Conservation (phyloP, 2,797 vertebrate species). For the Chelon labrosus region DNA sequence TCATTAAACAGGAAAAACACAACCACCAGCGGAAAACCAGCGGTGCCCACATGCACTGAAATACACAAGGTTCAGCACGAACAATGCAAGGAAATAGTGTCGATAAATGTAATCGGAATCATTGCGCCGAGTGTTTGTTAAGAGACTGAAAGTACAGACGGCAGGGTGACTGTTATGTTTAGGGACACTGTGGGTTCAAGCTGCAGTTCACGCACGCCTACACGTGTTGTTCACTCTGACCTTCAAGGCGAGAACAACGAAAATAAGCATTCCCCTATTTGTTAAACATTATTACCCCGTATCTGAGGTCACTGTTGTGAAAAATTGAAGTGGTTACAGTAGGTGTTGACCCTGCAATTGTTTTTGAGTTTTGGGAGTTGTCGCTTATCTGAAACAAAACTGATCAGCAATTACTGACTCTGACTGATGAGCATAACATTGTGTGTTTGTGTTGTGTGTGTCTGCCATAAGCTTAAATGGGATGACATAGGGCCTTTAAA, state of each 20-base stretch:
- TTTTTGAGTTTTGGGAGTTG: background rate
- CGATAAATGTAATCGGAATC: conserved; percentile 46
- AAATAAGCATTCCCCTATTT: conserved; percentile 9
- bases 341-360: background rate
- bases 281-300: background rate
- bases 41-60: conserved; percentile 22
- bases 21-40: conserved; percentile 2
- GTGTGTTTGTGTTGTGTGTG: too few species aligned
- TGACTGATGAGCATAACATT: background rate
- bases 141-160: conserved; percentile 37
- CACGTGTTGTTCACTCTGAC: conserved; percentile 12
- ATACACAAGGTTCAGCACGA: conserved; percentile 50
- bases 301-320: background rate
- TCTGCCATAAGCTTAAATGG: background rate
- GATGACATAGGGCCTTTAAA: conserved; percentile 28
- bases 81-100: conserved; percentile 77
- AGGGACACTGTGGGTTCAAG: background rate
- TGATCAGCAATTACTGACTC: background rate
- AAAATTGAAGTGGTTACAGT: background rate
- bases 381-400: background rate
- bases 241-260: background rate
- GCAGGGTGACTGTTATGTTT: background rate
- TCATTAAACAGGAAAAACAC: conserved; percentile 39
- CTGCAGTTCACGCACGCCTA: conserved; percentile 4
- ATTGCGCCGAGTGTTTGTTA: conserved; percentile 27